phyloP scores from a whole-genome alignment of 2,113 vertebrate genomes.

The Platichthys flesus region DNA sequence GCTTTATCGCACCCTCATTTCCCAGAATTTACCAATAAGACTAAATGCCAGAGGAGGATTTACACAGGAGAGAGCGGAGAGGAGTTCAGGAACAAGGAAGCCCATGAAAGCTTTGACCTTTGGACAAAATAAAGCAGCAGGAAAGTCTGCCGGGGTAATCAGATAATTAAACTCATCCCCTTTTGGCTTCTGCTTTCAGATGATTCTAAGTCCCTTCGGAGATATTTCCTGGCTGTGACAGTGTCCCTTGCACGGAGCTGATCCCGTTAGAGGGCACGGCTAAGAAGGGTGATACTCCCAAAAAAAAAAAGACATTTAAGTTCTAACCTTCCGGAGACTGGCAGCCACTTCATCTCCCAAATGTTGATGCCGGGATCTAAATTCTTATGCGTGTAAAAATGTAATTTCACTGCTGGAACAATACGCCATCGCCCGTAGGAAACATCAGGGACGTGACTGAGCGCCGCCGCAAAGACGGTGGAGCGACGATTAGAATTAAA shows the following conservation, averaged over 20 bases:
- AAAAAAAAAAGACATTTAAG: conserved; percentile 45
- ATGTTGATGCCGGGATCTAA: conserved; percentile 35
- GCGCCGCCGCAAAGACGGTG: no score
- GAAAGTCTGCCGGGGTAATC: conserved; percentile 52
- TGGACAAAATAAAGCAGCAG: conserved; percentile 44
- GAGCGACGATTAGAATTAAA: no score
- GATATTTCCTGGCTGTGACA: conserved; percentile 28
- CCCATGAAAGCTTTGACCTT: conserved; percentile 57
- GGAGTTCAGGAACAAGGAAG: conserved; percentile 24
- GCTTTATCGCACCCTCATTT: conserved; percentile 21
- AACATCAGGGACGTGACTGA: neutral
- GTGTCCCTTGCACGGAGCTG: conserved; percentile 35
- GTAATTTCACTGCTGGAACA: conserved; percentile 17
- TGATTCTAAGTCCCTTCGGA: conserved; percentile 43
- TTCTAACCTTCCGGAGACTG: conserved; percentile 42
- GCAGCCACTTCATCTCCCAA: conserved; percentile 32
- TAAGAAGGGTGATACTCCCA: conserved; percentile 19
- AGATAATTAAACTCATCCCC: conserved; percentile 43
- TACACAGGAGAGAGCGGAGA: conserved; percentile 20
- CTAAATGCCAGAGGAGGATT: conserved; percentile 49
- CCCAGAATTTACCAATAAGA: neutral
- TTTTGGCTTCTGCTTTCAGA: conserved; percentile 20
- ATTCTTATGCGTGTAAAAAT: conserved; percentile 36
- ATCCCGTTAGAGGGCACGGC: conserved; percentile 38
- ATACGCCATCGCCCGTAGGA: neutral